These are phyloP conservation scores for Plebejus melissa DNA, from an alignment of 2,888 invertebrate species.

Conservation along the genomic window DNA sequence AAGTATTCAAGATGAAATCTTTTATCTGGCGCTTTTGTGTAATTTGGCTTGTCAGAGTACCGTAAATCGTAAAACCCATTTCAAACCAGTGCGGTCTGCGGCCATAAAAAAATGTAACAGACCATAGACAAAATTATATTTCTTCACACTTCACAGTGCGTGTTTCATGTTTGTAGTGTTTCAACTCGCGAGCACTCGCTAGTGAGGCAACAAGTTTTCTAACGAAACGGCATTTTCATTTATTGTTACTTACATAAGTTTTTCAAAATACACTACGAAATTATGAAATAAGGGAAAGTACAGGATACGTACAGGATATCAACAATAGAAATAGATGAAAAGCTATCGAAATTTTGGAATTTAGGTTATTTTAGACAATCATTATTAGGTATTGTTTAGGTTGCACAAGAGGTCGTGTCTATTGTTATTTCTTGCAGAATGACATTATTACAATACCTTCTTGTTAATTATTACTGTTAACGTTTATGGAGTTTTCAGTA, in stretches of 20 bases:
- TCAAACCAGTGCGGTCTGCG: background rate
- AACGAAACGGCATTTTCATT: slow-evolving; percentile 7
- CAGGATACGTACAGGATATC: background rate
- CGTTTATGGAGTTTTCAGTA: background rate
- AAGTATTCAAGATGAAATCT: background rate
- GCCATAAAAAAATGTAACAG: slow-evolving; percentile 10
- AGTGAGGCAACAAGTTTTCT: slow-evolving; percentile 17
- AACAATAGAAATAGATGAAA: background rate
- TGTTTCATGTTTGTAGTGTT: slow-evolving; percentile 15
- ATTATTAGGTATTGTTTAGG: background rate
- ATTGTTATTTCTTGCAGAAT: background rate
- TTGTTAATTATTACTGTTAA: background rate
- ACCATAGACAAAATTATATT: slow-evolving; percentile 21
- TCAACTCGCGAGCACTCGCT: background rate
- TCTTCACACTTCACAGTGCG: slow-evolving; percentile 19
- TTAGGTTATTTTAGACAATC: background rate
- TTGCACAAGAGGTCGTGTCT: background rate
- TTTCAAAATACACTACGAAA: background rate
- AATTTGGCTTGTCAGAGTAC: slow-evolving; percentile 8
- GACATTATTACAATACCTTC: background rate
- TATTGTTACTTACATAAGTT: background rate
- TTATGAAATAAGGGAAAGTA: background rate
- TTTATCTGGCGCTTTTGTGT: background rate
- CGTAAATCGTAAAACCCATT: slow-evolving; percentile 14
- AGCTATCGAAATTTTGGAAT: background rate